Base-by-base conservation (phyloP, 2,797 vertebrate species). In the Lepidocolaptes lacrymiger region DNA sequence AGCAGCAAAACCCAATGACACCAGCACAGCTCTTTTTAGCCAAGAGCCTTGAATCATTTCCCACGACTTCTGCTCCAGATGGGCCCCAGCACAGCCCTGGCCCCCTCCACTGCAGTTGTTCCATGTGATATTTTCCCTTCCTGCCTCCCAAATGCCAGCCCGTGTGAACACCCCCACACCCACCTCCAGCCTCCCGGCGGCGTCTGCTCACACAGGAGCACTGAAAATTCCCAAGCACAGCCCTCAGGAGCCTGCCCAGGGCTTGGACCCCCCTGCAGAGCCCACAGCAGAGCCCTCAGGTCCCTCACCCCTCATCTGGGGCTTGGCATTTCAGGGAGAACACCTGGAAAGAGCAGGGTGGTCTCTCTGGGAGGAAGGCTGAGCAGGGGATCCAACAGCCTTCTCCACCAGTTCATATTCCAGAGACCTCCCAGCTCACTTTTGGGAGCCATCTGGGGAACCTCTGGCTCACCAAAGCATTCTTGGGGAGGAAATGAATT, bases 91-190 rank as follows among this genome's bases (percentile, higher is more conserved):
- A 4, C 58, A 84, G 90, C 74, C 93, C 82, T 85, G 82, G 48
- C 51, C 82, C 91, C 74, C 93, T 91, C n/a, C 26, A 6, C 79
- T 77, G 79, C 90, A 85, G 91, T 76, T 92, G 91, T 76, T 91
- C 15, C 90, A 69, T 85, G 72, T 85, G 82, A 88, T 95, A 91
- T 91, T 88, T 96, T 77, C 43, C 36, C 39, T 62, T 21, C 73
- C 82, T 94, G 71, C 71, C 55, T 87, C 81, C 64, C 93, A 94
- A 93, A 94, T 90, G 89, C 83, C 92, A 90, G 10, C 74, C 85
- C 1, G 7, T 94, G 86, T n/a, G 66, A 91, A 90, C 58, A 36
- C 95, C 67, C 96, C 95, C 93, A 96, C 96, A 88, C 55, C 92
- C 86, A 72, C 86, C 78, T 87, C 91, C 84, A 30, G 89, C 34